Conservation (phyloP, 1,140 invertebrate species). For the Andricus grossulariae region DNA sequence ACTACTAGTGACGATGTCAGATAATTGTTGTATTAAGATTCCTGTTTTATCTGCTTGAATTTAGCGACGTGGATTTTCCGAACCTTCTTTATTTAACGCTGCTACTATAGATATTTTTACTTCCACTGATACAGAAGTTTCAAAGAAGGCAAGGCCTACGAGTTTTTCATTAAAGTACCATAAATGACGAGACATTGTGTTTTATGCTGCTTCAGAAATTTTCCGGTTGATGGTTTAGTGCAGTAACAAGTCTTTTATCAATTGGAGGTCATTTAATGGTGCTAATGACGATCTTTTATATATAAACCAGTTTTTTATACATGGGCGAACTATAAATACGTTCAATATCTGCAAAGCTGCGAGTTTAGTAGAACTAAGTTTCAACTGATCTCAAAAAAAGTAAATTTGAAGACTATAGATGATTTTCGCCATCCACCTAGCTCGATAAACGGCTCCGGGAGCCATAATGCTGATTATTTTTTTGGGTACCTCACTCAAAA, state of each 20-base stretch:
- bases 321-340: slow-evolving; percentile 22
- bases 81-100: neutral
- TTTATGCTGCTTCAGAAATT: slow-evolving; percentile 29
- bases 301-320: slow-evolving; percentile 34
- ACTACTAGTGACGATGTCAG: neutral
- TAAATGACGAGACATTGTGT: neutral
- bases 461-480: neutral
- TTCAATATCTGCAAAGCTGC: slow-evolving; percentile 22
- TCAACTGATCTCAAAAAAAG: too few species aligned
- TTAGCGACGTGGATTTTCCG: neutral
- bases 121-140: neutral
- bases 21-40: neutral
- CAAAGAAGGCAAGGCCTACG: slow-evolving; percentile 29
- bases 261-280: slow-evolving; percentile 10
- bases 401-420: too few species aligned
- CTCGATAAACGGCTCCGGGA: too few species aligned
- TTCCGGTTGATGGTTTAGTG: slow-evolving; percentile 22
- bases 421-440: too few species aligned
- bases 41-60: neutral
- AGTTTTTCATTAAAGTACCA: slow-evolving; percentile 20
- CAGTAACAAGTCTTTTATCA: slow-evolving; percentile 30
- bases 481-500: neutral
- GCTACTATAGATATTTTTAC: neutral
- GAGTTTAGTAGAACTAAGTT: slow-evolving; percentile 8
- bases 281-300: neutral